Percentiles rank a stretch among this genome's conserved stretches.
phyloP scores from a whole-genome alignment of 1,140 invertebrate species.

The Cataglyphis hispanica region DNA sequence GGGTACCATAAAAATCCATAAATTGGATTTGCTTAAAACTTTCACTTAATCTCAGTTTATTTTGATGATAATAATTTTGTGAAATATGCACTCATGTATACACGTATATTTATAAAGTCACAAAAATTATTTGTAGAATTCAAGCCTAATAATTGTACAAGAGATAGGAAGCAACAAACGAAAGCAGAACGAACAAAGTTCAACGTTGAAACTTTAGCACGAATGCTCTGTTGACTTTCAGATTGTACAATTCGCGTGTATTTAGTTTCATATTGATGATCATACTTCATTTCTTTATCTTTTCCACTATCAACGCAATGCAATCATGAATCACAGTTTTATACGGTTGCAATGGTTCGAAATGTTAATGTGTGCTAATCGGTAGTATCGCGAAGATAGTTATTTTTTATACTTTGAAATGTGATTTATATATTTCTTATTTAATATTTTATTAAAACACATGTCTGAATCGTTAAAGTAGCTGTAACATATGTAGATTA shows the following conservation, averaged over 20 bases:
- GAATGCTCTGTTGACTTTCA: not conserved
- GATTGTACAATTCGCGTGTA: not conserved
- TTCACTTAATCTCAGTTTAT: conserved; percentile 1
- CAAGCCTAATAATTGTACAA: not conserved
- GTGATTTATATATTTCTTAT: too few relatives aligned
- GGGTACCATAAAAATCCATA: not conserved
- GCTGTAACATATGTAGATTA: not conserved
- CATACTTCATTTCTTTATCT: too few relatives aligned
- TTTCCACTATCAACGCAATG: too few relatives aligned
- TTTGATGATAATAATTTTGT: not conserved
- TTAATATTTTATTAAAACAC: too few relatives aligned
- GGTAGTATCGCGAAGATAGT: not conserved
- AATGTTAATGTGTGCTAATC: not conserved
- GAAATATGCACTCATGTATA: not conserved
- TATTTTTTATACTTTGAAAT: not conserved
- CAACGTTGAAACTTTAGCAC: not conserved
- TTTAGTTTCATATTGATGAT: not conserved
- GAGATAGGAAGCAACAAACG: not conserved
- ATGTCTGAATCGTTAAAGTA: not conserved
- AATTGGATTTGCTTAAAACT: not conserved
- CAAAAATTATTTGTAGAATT: conserved; percentile 12
- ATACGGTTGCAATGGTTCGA: too few relatives aligned
- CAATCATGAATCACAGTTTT: too few relatives aligned
- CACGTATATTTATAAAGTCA: not conserved
- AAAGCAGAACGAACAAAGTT: not conserved